phyloP scores from a whole-genome alignment of 1,140 invertebrate genomes.

The Plodia interpunctella region DNA sequence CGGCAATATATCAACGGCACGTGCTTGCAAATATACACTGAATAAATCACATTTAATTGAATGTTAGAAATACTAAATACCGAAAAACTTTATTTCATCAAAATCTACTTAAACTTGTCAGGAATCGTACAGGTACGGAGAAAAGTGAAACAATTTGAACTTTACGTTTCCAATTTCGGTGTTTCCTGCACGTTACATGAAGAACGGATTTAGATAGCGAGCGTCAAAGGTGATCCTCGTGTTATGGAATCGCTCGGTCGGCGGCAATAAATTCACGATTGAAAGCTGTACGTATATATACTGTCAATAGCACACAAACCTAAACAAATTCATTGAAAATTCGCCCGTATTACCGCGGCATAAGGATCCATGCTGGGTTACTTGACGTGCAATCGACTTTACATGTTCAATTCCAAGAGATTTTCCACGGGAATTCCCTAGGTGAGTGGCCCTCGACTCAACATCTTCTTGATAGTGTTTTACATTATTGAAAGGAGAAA shows the following conservation, averaged over 20 bases:
- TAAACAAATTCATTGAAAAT: no score
- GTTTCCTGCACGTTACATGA: background rate
- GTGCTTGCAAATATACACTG: no score
- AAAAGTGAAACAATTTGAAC: conserved; percentile 4
- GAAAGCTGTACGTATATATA: background rate
- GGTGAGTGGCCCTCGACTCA: background rate
- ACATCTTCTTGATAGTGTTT: background rate
- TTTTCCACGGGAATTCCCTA: background rate
- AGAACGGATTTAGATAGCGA: conserved; percentile 4
- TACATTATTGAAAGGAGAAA: background rate
- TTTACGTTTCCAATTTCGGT: conserved; percentile 4
- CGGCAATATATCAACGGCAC: no score
- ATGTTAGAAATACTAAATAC: no score
- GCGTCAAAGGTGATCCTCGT: conserved; percentile 1
- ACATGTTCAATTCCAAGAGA: background rate
- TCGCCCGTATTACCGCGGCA: no score
- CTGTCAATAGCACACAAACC: no score
- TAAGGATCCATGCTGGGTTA: no score
- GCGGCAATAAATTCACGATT: background rate
- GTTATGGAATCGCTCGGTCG: conserved; percentile 5
- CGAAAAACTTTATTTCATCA: no score
- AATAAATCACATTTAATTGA: no score
- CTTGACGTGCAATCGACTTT: no score
- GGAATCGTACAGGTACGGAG: background rate
- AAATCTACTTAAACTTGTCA: background rate